Evolutionary conservation across 2,888 invertebrate species (phyloP), one percentile per base, ranked within the genome.

Genomic region (Crematogaster levior): DNA sequence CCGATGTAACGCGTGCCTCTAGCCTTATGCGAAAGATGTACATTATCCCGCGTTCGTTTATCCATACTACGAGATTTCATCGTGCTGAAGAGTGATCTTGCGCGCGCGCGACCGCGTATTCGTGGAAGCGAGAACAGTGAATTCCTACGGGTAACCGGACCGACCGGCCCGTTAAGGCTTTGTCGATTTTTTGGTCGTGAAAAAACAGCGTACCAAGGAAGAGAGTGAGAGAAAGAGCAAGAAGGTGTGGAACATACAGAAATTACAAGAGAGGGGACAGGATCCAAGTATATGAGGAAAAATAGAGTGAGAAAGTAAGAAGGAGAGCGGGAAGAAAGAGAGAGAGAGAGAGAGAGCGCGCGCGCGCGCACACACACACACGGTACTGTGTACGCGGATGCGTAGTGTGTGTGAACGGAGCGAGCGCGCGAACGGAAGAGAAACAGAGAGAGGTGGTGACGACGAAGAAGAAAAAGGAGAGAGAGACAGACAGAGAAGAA

Each of bases 1-100:
- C 21, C 70, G 56, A 24, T 48, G 75, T 56, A 53, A 68, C 15
- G 43, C 77, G 53, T 3, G 40, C 30, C 12, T 30, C 82, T 84
- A 75, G 84, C 86, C 72, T 51, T 81, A 85, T 83, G 84, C 85
- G 72, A 88, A 88, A 89, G 7, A 91, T 91, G 91, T 88, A 88
- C 86, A 88, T 90, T 90, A 84, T 87, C 80, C 83, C 70, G 81
- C 85, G 84, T 85, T 81, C 90, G 82, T 89, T 90, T 87, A 87
- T 85, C 83, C 87, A 88, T 87, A 91, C 88, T 73, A 91, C 91
- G 74, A 88, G 89, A 85, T 90, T 89, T 63, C 88, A 88, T 83
- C 85, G 86, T 81, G 83, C 81, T 87, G 86, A 88, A 66, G 83
- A 66, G 53, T 74, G 9, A 15, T 37, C 18, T 56, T 30, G 21